Evolutionary conservation across 1,140 invertebrate species (phyloP).

Genomic region (Ostrea edulis): DNA sequence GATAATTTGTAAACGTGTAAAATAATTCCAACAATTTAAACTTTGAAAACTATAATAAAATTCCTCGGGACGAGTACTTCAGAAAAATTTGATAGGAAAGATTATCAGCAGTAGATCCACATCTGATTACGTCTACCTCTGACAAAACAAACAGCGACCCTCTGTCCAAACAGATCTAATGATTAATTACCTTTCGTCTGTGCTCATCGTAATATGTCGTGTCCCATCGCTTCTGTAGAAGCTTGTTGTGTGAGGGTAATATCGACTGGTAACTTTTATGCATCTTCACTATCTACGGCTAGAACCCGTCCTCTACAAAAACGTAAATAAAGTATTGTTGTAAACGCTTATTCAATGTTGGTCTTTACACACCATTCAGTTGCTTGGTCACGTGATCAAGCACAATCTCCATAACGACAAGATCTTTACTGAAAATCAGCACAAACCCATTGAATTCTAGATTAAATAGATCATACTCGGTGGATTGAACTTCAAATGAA

Average conservation of each 20-base stretch:
- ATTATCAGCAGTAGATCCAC: background rate
- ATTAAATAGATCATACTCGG: background rate
- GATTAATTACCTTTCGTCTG: constrained; percentile 70
- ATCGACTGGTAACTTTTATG: constrained; percentile 76
- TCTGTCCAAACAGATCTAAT: background rate
- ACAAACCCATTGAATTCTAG: background rate
- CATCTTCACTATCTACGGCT: constrained; percentile 64
- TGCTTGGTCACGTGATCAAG: constrained; percentile 54
- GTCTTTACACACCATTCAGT: constrained; percentile 40
- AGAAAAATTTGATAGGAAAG: background rate
- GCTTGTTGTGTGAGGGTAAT: constrained; percentile 75
- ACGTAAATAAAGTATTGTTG: constrained; percentile 22
- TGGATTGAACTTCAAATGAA: background rate
- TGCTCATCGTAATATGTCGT: constrained; percentile 77
- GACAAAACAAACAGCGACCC: constrained; percentile 26
- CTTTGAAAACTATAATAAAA: background rate
- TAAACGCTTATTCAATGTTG: constrained; percentile 42
- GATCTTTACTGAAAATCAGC: constrained; percentile 7
- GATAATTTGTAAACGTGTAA: no score
- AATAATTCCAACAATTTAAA: background rate
- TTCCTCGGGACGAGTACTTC: background rate
- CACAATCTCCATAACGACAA: constrained; percentile 54
- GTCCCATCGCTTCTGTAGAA: constrained; percentile 78
- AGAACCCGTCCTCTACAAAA: constrained; percentile 11
- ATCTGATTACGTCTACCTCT: constrained; percentile 9